A percentile compares a stretch with the other conserved stretches of the same genome.
Conservation (phyloP, 2,797 vertebrate genomes). For the Crossoptilon crossoptilon region DNA sequence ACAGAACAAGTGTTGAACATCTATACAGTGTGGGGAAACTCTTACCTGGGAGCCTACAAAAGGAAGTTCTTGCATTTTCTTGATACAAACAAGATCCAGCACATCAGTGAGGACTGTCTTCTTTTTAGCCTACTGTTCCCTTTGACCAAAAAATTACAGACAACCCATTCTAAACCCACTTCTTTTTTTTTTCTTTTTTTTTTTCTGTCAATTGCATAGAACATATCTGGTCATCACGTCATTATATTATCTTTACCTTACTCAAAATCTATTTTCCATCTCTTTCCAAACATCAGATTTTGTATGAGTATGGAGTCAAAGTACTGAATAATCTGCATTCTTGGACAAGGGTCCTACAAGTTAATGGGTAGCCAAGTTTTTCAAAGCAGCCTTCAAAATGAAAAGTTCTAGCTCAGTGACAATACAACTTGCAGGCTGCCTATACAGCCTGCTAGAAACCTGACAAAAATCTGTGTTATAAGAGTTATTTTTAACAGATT, state of each 20-base stretch:
- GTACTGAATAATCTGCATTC: rapidly evolving
- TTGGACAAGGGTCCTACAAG: neutral
- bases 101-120: rapidly evolving
- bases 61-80: neutral
- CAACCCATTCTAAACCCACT: neutral
- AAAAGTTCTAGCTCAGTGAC: neutral
- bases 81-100: neutral
- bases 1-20: neutral
- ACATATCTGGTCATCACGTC: neutral
- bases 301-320: neutral
- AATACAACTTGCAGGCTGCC: neutral
- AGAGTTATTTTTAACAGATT: neutral
- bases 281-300: rapidly evolving
- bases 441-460: neutral
- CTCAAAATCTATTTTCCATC: neutral
- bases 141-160: neutral
- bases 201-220: neutral
- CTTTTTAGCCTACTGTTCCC: neutral
- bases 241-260: neutral
- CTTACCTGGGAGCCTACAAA: rapidly evolving
- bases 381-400: neutral
- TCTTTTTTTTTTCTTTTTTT: neutral
- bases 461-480: neutral
- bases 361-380: neutral
- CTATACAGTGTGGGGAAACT: neutral